Conservation (phyloP, 2,113 vertebrate species). For the Erpornis zantholeuca region DNA sequence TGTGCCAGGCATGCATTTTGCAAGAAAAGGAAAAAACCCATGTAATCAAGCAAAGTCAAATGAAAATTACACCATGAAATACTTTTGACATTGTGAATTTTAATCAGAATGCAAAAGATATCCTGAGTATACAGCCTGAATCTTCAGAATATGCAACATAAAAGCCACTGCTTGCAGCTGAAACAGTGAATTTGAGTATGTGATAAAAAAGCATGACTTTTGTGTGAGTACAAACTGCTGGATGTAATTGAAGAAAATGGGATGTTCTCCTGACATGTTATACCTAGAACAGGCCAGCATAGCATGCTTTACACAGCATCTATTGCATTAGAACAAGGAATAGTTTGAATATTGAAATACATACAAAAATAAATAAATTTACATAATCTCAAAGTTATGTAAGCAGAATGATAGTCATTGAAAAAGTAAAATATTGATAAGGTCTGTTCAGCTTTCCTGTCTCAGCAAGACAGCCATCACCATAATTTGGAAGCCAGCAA, state of each 20-base stretch:
- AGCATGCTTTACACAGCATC: not conserved
- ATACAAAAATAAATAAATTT: not conserved
- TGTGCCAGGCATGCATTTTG: not conserved
- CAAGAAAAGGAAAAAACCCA: not conserved
- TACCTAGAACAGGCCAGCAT: not conserved
- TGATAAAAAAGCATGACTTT: not conserved
- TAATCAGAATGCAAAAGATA: not conserved
- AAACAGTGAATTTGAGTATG: not conserved
- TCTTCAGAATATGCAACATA: not conserved
- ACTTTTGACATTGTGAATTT: not conserved
- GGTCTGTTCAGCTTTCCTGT: not conserved
- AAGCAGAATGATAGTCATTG: not conserved
- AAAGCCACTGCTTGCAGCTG: not conserved
- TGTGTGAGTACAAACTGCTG: not conserved
- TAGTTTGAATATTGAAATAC: not conserved
- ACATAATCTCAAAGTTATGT: not conserved
- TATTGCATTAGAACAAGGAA: not conserved
- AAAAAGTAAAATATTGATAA: not conserved
- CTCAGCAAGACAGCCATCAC: not conserved
- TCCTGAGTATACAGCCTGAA: not conserved
- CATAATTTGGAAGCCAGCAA: not conserved
- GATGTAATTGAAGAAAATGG: not conserved
- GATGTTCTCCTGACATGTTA: not conserved
- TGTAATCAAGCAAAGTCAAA: not conserved
- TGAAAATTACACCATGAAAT: not conserved